These are phyloP conservation scores for Diaperis boleti DNA, from an alignment of 2,888 invertebrate genomes.

Conservation along the genomic window DNA sequence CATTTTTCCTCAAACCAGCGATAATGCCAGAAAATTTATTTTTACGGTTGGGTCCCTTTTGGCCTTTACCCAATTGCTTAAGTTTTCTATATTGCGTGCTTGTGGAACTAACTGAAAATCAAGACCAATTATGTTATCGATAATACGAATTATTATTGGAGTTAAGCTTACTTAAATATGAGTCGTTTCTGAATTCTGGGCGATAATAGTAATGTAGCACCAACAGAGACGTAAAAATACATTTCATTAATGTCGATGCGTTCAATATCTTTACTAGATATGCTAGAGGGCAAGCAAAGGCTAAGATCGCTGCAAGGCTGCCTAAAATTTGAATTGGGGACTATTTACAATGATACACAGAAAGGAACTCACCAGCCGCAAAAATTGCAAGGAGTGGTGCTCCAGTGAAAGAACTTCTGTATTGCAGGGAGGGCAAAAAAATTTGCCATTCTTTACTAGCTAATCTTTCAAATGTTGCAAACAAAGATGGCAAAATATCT, in stretches of 20 bases:
- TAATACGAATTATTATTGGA: constrained; percentile 17
- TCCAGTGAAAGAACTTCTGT: constrained; percentile 72
- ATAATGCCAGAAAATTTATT: constrained; percentile 9
- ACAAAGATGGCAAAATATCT: constrained; percentile 72
- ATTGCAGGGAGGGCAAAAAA: constrained; percentile 72
- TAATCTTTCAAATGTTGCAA: constrained; percentile 69
- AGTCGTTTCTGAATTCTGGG: constrained; percentile 70
- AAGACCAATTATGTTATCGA: background rate
- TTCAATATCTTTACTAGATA: constrained; percentile 74
- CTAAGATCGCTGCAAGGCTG: constrained; percentile 73
- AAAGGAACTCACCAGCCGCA: constrained; percentile 64
- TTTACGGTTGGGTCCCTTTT: constrained; percentile 17
- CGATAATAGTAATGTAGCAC: constrained; percentile 69
- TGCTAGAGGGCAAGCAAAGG: constrained; percentile 74
- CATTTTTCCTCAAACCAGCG: constrained; percentile 28
- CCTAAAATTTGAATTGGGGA: constrained; percentile 62
- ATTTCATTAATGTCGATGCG: constrained; percentile 68
- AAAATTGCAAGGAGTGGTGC: constrained; percentile 75
- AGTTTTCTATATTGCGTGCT: constrained; percentile 61
- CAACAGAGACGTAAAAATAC: constrained; percentile 57
- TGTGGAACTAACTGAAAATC: constrained; percentile 43
- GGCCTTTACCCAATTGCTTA: constrained; percentile 45
- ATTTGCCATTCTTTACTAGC: constrained; percentile 75
- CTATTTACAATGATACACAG: background rate
- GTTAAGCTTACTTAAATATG: constrained; percentile 52